Percentiles rank a stretch among this genome's conserved stretches.
These are phyloP conservation scores for Mesoclemmys tuberculata DNA, from an alignment of 2,113 vertebrate genomes.

Conservation along the genomic window DNA sequence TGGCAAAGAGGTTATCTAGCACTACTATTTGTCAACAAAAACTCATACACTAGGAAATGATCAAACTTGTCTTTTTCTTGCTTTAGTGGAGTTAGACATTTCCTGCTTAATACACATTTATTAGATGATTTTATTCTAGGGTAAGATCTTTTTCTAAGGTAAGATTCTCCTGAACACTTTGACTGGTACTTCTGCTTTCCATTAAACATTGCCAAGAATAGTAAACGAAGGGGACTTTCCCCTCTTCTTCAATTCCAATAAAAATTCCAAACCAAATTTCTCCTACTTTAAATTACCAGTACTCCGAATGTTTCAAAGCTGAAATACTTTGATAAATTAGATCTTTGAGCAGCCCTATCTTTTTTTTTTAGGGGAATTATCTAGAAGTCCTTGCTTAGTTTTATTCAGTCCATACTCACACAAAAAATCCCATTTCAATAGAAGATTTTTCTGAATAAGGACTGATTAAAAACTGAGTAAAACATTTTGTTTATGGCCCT, in stretches of 20 bases:
- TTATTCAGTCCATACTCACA: not conserved
- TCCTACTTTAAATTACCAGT: not conserved
- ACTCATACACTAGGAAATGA: not conserved
- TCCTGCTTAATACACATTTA: not conserved
- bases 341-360: not conserved
- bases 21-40: not conserved
- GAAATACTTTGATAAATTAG: not conserved
- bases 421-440: not conserved
- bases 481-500: not conserved
- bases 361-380: not conserved
- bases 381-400: not conserved
- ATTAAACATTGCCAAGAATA: not conserved
- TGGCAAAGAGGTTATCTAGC: not conserved
- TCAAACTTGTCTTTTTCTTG: not conserved
- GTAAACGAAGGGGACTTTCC: not conserved
- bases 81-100: not conserved
- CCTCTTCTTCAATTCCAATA: not conserved
- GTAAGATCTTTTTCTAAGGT: not conserved
- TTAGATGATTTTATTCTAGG: not conserved
- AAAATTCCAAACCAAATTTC: not conserved
- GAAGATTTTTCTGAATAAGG: not conserved
- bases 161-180: not conserved
- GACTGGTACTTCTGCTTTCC: not conserved
- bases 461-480: not conserved
- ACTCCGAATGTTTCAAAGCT: not conserved